phyloP scores from a whole-genome alignment of 2,113 vertebrate species.

The Holacanthus passer region DNA sequence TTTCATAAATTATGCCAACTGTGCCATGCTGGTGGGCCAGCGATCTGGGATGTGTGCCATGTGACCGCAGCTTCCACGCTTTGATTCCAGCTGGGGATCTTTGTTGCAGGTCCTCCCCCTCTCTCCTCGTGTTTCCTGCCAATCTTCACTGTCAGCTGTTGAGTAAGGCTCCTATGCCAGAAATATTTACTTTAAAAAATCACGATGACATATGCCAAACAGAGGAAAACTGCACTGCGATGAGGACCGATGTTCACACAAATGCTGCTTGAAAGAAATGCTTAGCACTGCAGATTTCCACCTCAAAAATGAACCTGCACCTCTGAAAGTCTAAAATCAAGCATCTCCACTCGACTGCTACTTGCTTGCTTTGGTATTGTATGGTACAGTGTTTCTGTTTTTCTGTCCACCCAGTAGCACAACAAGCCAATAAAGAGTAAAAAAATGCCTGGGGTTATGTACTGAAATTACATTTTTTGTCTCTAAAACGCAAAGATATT shows the following conservation, averaged over 20 bases:
- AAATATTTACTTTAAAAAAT: slow-evolving; percentile 2
- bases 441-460: background rate
- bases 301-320: background rate
- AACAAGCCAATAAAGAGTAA: background rate
- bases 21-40: slow-evolving; percentile 11
- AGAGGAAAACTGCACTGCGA: background rate
- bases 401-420: background rate
- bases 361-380: background rate
- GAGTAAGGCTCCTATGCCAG: background rate
- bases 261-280: background rate
- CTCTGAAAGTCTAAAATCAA: background rate
- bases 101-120: slow-evolving; percentile 4
- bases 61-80: slow-evolving; percentile 1
- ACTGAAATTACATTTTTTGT: background rate
- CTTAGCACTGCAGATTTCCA: background rate
- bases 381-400: background rate
- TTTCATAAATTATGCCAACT: slow-evolving; percentile 2
- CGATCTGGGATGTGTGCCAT: slow-evolving; percentile 19
- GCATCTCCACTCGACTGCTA: background rate
- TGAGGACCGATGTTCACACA: background rate
- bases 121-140: background rate
- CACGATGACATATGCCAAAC: background rate
- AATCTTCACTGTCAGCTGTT: slow-evolving; percentile 7
- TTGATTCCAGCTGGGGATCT: slow-evolving; percentile 26
- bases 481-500: background rate